phyloP scores from a whole-genome alignment of 2,113 vertebrate genomes.

The Macrotus californicus region DNA sequence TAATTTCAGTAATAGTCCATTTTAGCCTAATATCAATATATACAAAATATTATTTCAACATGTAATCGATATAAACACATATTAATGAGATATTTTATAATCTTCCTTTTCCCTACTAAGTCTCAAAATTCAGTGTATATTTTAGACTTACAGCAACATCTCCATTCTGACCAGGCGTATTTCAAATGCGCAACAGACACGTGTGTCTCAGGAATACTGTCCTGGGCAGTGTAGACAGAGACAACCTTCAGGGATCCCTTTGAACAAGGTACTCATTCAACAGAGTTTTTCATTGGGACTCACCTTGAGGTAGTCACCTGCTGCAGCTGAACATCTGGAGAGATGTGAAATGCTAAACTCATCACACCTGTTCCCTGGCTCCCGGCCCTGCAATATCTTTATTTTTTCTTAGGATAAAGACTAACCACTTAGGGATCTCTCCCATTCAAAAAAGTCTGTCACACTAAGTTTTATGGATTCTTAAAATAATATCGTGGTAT shows the following conservation, averaged over 20 bases:
- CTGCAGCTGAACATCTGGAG: conserved; percentile 29
- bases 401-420: conserved; percentile 31
- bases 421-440: not conserved
- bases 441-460: not conserved
- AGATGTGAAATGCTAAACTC: conserved; percentile 36
- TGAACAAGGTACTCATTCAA: not conserved
- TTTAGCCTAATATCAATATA: not conserved
- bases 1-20: not conserved
- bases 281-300: not conserved
- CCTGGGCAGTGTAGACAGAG: not conserved
- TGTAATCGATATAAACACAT: not conserved
- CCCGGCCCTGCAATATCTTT: not conserved
- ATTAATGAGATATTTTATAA: not conserved
- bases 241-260: not conserved
- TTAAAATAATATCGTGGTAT: not conserved
- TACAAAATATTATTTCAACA: not conserved
- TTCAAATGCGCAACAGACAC: not conserved
- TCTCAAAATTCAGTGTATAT: conserved; percentile 3
- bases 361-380: not conserved
- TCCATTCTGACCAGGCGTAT: not conserved
- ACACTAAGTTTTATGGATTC: not conserved
- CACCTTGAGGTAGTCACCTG: conserved; percentile 14
- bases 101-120: not conserved
- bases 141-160: not conserved
- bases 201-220: not conserved